Evolutionary conservation across 2,113 vertebrate genomes (phyloP).

Genomic region (Felis chaus): DNA sequence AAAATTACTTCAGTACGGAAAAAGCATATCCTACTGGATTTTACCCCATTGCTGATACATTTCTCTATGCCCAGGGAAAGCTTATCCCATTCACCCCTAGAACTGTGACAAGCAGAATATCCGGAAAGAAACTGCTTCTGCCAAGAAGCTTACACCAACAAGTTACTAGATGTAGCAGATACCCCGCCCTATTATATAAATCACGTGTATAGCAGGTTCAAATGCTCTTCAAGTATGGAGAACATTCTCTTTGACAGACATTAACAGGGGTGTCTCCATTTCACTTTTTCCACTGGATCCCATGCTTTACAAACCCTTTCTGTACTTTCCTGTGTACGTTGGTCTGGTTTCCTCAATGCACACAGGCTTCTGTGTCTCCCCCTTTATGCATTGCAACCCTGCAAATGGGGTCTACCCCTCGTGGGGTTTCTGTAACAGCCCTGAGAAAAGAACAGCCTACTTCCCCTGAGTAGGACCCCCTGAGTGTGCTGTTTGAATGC

Average conservation of each 20-base stretch:
- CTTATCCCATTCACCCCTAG: constrained; percentile 33
- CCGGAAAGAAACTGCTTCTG: neutral
- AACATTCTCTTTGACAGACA: neutral
- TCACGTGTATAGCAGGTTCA: neutral
- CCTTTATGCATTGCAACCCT: neutral
- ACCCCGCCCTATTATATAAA: neutral
- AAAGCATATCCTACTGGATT: neutral
- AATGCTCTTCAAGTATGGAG: neutral
- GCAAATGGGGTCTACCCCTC: neutral
- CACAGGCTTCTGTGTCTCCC: neutral
- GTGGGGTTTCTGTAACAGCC: neutral
- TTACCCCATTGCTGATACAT: neutral
- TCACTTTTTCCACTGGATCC: neutral
- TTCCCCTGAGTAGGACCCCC: no score
- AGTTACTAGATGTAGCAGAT: neutral
- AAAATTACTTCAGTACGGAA: constrained; percentile 18
- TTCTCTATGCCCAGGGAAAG: neutral
- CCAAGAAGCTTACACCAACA: neutral
- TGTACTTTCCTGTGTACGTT: neutral
- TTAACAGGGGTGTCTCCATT: neutral
- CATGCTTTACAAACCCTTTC: neutral
- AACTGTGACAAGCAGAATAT: neutral
- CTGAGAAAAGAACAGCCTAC: neutral
- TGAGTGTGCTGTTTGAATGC: neutral
- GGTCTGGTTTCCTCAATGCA: neutral